Evolutionary conservation across 2,797 vertebrate species (phyloP).

Genomic region (Choloepus didactylus): DNA sequence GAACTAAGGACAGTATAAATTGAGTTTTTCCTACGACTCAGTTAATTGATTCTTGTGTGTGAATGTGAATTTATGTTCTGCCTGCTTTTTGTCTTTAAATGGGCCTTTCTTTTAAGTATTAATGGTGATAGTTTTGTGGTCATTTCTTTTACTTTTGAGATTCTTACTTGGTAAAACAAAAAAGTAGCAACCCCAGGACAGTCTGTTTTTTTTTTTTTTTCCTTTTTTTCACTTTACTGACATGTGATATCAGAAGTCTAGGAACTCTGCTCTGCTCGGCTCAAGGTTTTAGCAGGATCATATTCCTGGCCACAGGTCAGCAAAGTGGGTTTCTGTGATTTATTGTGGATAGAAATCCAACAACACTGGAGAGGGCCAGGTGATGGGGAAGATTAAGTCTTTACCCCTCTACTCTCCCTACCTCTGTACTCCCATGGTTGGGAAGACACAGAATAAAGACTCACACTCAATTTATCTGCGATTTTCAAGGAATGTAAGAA

Average conservation of each 20-base stretch:
- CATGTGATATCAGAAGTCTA: background rate
- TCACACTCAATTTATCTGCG: background rate
- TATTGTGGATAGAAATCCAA: background rate
- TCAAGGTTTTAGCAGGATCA: background rate
- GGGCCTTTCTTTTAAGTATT: constrained; percentile 12
- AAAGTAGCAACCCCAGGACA: background rate
- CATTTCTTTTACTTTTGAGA: background rate
- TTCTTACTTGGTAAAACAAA: background rate
- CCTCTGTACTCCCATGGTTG: background rate
- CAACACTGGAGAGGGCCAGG: background rate
- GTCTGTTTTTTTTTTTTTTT: background rate
- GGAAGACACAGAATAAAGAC: constrained; percentile 29
- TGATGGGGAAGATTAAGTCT: background rate
- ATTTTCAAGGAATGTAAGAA: background rate
- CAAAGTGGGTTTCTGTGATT: background rate
- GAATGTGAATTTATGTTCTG: background rate
- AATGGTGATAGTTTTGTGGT: background rate
- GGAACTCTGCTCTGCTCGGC: background rate
- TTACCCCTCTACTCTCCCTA: background rate
- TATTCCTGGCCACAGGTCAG: background rate
- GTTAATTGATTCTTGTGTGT: background rate
- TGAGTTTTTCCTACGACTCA: background rate
- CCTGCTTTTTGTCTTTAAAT: background rate
- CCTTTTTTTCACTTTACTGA: background rate
- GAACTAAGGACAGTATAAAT: constrained; percentile 40